Evolutionary conservation across 2,797 vertebrate species (phyloP), one percentile per base, ranked within the genome.

Genomic region (Acipenser ruthenus): DNA sequence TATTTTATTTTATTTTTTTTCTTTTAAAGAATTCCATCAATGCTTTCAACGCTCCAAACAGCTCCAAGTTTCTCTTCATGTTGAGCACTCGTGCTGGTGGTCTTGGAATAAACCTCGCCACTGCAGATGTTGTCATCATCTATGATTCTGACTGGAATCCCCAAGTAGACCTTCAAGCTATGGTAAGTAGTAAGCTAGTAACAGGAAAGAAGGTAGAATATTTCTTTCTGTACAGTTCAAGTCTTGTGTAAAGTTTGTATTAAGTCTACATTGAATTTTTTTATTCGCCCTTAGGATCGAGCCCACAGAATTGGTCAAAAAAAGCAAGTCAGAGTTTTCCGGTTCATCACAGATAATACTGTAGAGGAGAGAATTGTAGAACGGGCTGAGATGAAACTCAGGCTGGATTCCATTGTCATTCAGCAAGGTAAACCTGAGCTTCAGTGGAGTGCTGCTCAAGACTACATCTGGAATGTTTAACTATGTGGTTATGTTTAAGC

Each of bases 141-240:
- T 99, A 96, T 56, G 97, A 99, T 84, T 99, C 96, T 3, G 96
- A 99, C 85, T 99, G 97, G 96, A 99, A 99, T 80, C 97, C 97
- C 48, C 97, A 99, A 87, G 97, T 99, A 4, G 96, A 99, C 77
- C 94, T 99, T 70, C 97, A 99, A 79, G 96, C 96, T 66, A 99
- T 99, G 96, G 97, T 99, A 76, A 62, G 86, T 99, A 96, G 97
- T 99, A 76, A 62, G 86, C 37, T 37, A 37, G 37, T 5, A 37
- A 37, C 37, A 37, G 37, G 3, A 37, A 37, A 0, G 37, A 37
- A 37, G 4, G 37, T 37, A 37, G 37, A 37, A 37, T 37, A 37
- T 4, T 80, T 6, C 61, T 15, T 23, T 49, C 37, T 11, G 12
- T 37, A 37, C 55, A 11, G 15, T 12, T n/a, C 51, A 37, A 37